A percentile compares a stretch with the other conserved stretches of the same genome.
Evolutionary conservation across 37 sponge, comb jelly and placozoan genomes (phyloP).

Genomic region (Eunapius fragilis): DNA sequence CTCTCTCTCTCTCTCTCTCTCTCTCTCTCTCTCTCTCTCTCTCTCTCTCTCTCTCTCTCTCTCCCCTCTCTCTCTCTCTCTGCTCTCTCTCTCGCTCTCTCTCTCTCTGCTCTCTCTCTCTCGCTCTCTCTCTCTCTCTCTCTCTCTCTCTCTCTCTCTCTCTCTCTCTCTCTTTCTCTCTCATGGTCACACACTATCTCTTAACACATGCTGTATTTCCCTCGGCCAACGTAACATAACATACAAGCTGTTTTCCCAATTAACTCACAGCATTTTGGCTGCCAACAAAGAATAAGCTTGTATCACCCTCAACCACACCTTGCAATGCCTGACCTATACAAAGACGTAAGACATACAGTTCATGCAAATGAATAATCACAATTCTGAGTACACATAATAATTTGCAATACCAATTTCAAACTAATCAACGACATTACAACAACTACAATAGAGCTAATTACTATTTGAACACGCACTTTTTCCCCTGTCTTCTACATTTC

Average conservation of each 20-base stretch:
- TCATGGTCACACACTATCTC: background rate
- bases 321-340: background rate
- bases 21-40: too few relatives aligned
- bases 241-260: background rate
- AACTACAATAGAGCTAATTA: background rate
- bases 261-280: conserved; percentile 60
- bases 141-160: too few relatives aligned
- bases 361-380: background rate
- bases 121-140: too few relatives aligned
- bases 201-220: background rate
- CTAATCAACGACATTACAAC: too few relatives aligned
- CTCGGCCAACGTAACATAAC: background rate
- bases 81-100: too few relatives aligned
- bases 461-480: conserved; percentile 4
- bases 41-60: too few relatives aligned
- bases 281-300: conserved; percentile 66
- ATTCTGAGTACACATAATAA: background rate
- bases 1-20: too few relatives aligned
- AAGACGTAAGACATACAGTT: background rate
- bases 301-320: conserved; percentile 3
- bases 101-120: too few relatives aligned
- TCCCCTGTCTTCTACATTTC: conserved; percentile 25
- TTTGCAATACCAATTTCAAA: background rate
- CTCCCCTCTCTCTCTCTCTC: too few relatives aligned
- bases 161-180: too few relatives aligned